These are phyloP conservation scores for Lordiphosa clarofinis DNA, from an alignment of 1,140 invertebrate genomes.

Conservation along the genomic window DNA sequence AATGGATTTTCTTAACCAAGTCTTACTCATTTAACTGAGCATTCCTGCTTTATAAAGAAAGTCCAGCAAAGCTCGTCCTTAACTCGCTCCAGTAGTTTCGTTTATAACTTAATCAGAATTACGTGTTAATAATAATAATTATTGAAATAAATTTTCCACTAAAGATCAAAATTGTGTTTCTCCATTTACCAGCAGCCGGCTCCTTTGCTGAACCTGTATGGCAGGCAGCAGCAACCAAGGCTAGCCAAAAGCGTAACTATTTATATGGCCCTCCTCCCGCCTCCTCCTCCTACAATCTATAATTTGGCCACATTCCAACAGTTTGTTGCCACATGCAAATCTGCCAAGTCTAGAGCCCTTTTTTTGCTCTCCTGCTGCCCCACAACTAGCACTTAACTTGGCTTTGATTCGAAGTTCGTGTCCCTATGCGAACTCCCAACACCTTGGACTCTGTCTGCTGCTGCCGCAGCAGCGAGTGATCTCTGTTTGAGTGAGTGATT, in stretches of 20 bases:
- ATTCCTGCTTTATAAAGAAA: too few species aligned
- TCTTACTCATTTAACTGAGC: too few species aligned
- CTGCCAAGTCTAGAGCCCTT: constrained; percentile 23
- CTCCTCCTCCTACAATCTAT: constrained; percentile 13
- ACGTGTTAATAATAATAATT: too few species aligned
- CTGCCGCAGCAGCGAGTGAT: constrained; percentile 1
- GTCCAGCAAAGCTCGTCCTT: too few species aligned
- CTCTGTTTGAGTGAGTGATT: constrained; percentile 68
- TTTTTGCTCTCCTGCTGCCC: constrained; percentile 22
- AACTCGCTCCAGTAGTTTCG: too few species aligned
- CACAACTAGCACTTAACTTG: constrained; percentile 69
- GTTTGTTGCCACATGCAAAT: constrained; percentile 63
- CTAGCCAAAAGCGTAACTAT: constrained; percentile 48
- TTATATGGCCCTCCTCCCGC: constrained; percentile 18
- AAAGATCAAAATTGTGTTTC: background rate
- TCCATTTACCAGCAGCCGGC: constrained; percentile 20
- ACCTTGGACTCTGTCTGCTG: constrained; percentile 46
- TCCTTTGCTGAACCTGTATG: constrained; percentile 33
- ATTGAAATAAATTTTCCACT: too few species aligned
- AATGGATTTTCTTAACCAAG: too few species aligned
- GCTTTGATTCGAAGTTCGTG: constrained; percentile 77
- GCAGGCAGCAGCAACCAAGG: constrained; percentile 35
- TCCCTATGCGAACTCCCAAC: constrained; percentile 71
- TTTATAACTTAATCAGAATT: too few species aligned
- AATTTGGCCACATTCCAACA: constrained; percentile 52